Base-by-base conservation (phyloP, 2,888 invertebrate genomes). In the Agrotis exclamationis region DNA sequence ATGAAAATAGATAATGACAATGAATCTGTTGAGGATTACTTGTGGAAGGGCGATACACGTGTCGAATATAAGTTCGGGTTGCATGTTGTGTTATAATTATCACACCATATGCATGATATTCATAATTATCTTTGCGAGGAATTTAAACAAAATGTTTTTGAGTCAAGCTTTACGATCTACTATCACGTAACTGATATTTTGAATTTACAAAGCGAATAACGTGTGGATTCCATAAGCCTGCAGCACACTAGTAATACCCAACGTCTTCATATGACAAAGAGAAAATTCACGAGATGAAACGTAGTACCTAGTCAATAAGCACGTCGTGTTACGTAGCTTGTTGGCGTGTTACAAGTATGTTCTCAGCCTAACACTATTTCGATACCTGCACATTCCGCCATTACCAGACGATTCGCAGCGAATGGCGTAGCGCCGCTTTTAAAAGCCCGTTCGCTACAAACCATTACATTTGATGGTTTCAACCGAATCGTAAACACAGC, bases 401-500 rank as follows among this genome's bases (percentile, higher is more conserved):
- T 72, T 18, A 63, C 24, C 33, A 63, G 56, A 45, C n/a, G 53
- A 62, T 63, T 60, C 53, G 60, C 74, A 59, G n/a, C 70, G 44
- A 54, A 51, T 63, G 62, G 57, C 51, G 28, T 70, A 62, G 80
- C 74, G 83, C 80, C 80, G 64, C 51, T 54, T 58, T 69, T 68
- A 74, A 65, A 73, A 72, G 53, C 66, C n/a, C 50, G 50, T 66
- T 50, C 64, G 20, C 18, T 44, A 24, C 63, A 56, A 79, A 70
- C 64, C 51, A 83, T 79, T 73, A 79, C 62, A 59, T 79, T 83
- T 74, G 62, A 80, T 70, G 63, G 75, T 63, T 80, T 60, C 53
- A 50, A n/a, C 28, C 51, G 63, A 82, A 80, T 50, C 65, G 24
- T 83, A 83, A 83, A 80, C 80, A 83, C 80, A 80, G 80, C 74